Evolutionary conservation across 2,888 invertebrate genomes (phyloP), one percentile per base, ranked within the genome.

Genomic region (Phrixothrix hirtus): DNA sequence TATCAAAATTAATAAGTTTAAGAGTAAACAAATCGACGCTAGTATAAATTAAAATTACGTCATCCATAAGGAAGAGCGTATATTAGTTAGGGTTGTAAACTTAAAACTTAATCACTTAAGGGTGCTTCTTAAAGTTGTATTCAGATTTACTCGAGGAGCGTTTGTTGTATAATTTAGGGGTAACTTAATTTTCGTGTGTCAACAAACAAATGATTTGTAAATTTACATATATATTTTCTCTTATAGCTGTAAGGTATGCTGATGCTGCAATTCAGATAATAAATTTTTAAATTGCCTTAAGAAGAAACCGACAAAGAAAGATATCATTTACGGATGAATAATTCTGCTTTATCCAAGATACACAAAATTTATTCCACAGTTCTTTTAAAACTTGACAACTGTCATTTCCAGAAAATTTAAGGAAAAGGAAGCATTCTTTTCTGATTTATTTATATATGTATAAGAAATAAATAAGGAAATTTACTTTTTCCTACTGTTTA

Each of bases 21-120:
- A 17, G 16, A 15, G 31, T 41, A 41, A 41, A 41, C 41, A 41
- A 34, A 41, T 41, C 41, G 41, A 29, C 41, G 41, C 31, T 30
- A 13, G 41, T 1, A 31, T 41, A 41, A n/a, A 41, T 41, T 41
- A 41, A 41, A 41, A 41, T 41, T 12, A 41, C 30, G 41, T 30
- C 41, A 31, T 29, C 41, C 41, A 30, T 31, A n/a, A 41, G 12
- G 41, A 13, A 30, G 16, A 25, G 7, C 21, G 21, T 5, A 21
- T 3, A 21, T 5, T 3, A 3, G 3, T 21, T 21, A 7, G 21
- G 21, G 21, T 21, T 7, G 21, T 7, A 21, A 7, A 21, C 21
- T 21, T 21, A 21, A 21, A 21, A 21, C 7, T 21, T 21, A 21
- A 21, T 21, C 21, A 21, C 21, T 21, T 21, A 21, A 21, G 21